Evolutionary conservation across 1,140 invertebrate species (phyloP).

Genomic region (Chymomyza costata): DNA sequence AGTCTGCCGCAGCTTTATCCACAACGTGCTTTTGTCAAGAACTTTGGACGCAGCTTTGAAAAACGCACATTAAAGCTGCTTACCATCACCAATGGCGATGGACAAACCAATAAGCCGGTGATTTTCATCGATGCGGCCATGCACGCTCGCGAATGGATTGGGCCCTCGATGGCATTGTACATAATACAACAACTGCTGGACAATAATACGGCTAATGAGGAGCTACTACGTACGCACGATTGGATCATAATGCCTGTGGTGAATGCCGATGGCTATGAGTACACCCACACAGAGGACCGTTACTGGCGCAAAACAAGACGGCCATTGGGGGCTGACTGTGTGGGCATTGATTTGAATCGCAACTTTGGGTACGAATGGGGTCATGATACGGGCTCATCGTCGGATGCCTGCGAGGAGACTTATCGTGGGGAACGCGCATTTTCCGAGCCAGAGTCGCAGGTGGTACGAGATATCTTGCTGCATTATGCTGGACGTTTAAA

Average conservation of each 20-base stretch:
- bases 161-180: slow-evolving; percentile 80
- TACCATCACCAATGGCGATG: slow-evolving; percentile 75
- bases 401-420: slow-evolving; percentile 79
- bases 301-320: slow-evolving; percentile 77
- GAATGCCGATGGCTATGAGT: slow-evolving; percentile 78
- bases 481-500: slow-evolving; percentile 77
- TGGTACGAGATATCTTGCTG: slow-evolving; percentile 75
- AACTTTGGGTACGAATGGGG: slow-evolving; percentile 82
- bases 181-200: slow-evolving; percentile 80
- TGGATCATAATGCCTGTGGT: slow-evolving; percentile 78
- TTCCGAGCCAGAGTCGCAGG: slow-evolving; percentile 82
- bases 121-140: slow-evolving; percentile 78
- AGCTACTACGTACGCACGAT: slow-evolving; percentile 77
- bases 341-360: slow-evolving; percentile 80
- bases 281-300: slow-evolving; percentile 63
- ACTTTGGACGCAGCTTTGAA: slow-evolving; percentile 76
- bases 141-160: slow-evolving; percentile 85
- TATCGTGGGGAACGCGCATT: slow-evolving; percentile 82
- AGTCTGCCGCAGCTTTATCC: slow-evolving; percentile 75
- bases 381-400: slow-evolving; percentile 79
- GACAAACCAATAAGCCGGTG: slow-evolving; percentile 75
- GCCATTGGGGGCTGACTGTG: slow-evolving; percentile 27
- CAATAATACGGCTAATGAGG: slow-evolving; percentile 74
- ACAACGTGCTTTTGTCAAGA: slow-evolving; percentile 72
- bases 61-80: slow-evolving; percentile 77